phyloP scores from a whole-genome alignment of 2,888 invertebrate genomes.

The Patella pellucida region DNA sequence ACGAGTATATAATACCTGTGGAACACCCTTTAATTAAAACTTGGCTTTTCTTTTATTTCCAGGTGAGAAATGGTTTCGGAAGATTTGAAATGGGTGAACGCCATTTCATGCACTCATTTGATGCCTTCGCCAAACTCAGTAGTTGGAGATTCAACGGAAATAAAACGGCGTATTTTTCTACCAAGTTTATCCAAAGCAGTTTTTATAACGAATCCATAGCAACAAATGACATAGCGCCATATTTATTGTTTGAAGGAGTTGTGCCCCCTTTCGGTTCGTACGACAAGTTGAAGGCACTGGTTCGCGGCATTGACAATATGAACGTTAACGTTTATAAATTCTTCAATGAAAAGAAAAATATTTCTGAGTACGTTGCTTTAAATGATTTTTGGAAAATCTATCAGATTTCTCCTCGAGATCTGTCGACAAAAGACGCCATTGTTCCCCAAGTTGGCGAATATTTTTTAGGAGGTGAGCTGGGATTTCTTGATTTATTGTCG shows the following conservation, averaged over 20 bases:
- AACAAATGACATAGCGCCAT: slow-evolving; percentile 55
- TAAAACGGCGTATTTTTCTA: slow-evolving; percentile 47
- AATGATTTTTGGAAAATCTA: slow-evolving; percentile 67
- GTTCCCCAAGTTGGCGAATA: slow-evolving; percentile 34
- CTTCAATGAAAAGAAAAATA: slow-evolving; percentile 28
- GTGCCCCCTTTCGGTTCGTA: slow-evolving; percentile 52
- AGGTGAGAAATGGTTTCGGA: slow-evolving; percentile 62
- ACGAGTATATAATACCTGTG: too few relatives aligned
- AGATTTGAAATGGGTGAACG: slow-evolving; percentile 53
- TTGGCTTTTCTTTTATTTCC: slow-evolving; percentile 70
- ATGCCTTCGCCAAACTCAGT: slow-evolving; percentile 58
- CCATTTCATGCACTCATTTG: slow-evolving; percentile 53
- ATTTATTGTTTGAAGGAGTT: slow-evolving; percentile 58
- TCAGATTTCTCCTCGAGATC: slow-evolving; percentile 40
- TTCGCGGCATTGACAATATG: slow-evolving; percentile 64
- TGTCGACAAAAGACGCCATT: slow-evolving; percentile 43
- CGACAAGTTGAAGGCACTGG: slow-evolving; percentile 50
- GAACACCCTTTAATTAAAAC: too few relatives aligned
- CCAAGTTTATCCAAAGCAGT: slow-evolving; percentile 51
- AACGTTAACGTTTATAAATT: slow-evolving; percentile 61
- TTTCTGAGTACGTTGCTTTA: slow-evolving; percentile 48
- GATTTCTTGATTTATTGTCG: slow-evolving; percentile 58
- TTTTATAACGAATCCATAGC: slow-evolving; percentile 54
- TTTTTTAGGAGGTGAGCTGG: slow-evolving; percentile 20
- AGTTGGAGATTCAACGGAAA: slow-evolving; percentile 54